Evolutionary conservation across 2,113 vertebrate species (phyloP), one percentile per base, ranked within the genome.

Genomic region (Tetrao urogallus): DNA sequence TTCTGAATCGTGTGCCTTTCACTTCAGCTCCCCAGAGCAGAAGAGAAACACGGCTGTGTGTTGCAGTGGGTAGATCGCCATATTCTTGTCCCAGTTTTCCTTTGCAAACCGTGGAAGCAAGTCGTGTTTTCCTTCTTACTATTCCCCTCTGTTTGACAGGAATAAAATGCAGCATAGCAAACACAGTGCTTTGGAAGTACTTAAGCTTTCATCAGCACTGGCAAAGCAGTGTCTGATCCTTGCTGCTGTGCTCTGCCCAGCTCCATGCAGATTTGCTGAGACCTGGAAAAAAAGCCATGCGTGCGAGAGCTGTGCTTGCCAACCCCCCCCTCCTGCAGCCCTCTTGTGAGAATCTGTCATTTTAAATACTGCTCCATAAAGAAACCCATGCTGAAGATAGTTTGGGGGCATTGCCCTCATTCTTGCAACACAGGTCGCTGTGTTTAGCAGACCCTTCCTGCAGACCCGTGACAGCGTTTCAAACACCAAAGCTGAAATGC

Each of bases 271-370:
- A 66, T 83, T 34, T 67, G 21, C 42, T 82, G 60, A 82, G 57
- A 66, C 25, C 25, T 48, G 61, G 72, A 43, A 48, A 21, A 50
- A 50, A 70, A 61, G 63, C 36, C 40, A 6, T 70, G 90, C 1
- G 1, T 48, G 8, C 1, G 2, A 58, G 14, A 48, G 8, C 36
- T 47, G 3, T 1, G 4, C 1, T 3, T 28, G 57, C 42, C 28
- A 11, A 11, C 56, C 70, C 61, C 77, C 14, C 8, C 5, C 8
- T 74, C 6, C 57, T 5, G 2, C 8, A 71, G 27, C 34, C 42
- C 20, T 83, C 38, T 78, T 2, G 0, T 20, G 47, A 36, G 54
- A 47, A 20, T 0, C 1, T 4, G 38, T 48, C 11, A 28, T 78
- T 83, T 93, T 45, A 75, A 87, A 78, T 14, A 25, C 13, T 15